Base-by-base conservation (phyloP, 2,888 invertebrate genomes). In the Sycophila texana region DNA sequence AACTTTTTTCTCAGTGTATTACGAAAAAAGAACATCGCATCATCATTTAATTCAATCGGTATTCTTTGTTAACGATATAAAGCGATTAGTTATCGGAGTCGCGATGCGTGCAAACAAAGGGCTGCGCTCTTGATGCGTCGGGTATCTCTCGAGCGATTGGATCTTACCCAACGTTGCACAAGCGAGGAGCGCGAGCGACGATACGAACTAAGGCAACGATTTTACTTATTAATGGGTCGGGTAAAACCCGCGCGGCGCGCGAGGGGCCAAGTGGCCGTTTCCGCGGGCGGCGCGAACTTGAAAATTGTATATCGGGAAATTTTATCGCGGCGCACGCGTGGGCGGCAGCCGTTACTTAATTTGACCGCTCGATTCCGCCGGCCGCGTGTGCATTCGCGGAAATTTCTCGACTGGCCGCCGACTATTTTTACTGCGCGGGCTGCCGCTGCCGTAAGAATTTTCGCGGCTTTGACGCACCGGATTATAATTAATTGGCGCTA, bases 281-380 rank as follows among this genome's bases (percentile, higher is more conserved):
- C 39, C 30, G 16, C 26, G 30, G 26, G 14, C 18, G 18, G 57
- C 68, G 68, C 76, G 80, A 80, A 80, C 73, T 80, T 80, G 76
- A 80, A 76, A 73, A 65, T 57, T 18, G 16, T 79, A 57, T n/a
- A 67, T 72, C 49, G 66, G 39, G 22, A 60, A 71, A 58, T 39
- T 71, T 47, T 60, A 18, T 30, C 66, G 53, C 53, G 39, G 49
- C 16, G 10, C 57, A 10, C 4, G 67, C 57, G 65, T 76, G 70
- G 70, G 65, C 18, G 71, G 55, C 13, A n/a, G 16, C 65, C 12
- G 60, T 76, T 76, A 76, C 70, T 71, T 26, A 76, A 76, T 71
- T 53, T 55, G 53, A 14, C 18, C 39, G 7, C 13, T 61, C 30
- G 68, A 58, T 74, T 67, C 10, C 39, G 39, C 39, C 39, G 39